Evolutionary conservation across 2,113 vertebrate species (phyloP), one percentile per base, ranked within the genome.

Genomic region (Podarcis cretensis): DNA sequence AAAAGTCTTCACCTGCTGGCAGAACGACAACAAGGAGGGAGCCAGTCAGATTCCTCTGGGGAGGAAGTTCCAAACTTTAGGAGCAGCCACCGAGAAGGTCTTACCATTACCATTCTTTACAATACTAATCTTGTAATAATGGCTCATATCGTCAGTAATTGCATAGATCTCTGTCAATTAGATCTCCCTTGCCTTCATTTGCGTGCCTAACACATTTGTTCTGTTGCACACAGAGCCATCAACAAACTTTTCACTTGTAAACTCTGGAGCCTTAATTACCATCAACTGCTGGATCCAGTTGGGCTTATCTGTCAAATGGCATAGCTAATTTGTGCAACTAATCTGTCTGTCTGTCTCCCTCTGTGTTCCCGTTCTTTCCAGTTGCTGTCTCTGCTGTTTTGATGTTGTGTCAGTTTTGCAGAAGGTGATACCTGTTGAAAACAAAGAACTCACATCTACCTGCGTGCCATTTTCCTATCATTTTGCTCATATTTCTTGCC

Each of bases 261-360:
- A 63, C 37, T 86, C 87, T 59, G 83, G 30, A 94, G 86, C 16
- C 20, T 91, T 92, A 85, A 93, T 94, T 95, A 48, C 81, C 7
- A 57, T 93, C 87, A 89, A 75, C 30, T 23, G 85, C 69, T 90
- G 89, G 91, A 93, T 90, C 92, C 83, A 84, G 77, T 89, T 43
- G 37, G 87, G 54, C 43, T 88, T 83, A 85, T 89, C 0, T 1
- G 88, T 94, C 82, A 93, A 89, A 90, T 91, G 83, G 79, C 74
- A 88, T 90, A 91, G 87, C 35, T 21, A 75, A 87, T 89, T 83
- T 77, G 43, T 85, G 66, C 3, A 2, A 32, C 87, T 90, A 88
- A 94, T 93, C 87, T 94, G 48, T 84, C 77, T 94, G 40, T 84
- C 77, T 94, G 6, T 30, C 66, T 87, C 87, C 68, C 59, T 18